Evolutionary conservation across 2,888 invertebrate genomes (phyloP), one percentile per base, ranked within the genome.

Genomic region (Volucella inanis): DNA sequence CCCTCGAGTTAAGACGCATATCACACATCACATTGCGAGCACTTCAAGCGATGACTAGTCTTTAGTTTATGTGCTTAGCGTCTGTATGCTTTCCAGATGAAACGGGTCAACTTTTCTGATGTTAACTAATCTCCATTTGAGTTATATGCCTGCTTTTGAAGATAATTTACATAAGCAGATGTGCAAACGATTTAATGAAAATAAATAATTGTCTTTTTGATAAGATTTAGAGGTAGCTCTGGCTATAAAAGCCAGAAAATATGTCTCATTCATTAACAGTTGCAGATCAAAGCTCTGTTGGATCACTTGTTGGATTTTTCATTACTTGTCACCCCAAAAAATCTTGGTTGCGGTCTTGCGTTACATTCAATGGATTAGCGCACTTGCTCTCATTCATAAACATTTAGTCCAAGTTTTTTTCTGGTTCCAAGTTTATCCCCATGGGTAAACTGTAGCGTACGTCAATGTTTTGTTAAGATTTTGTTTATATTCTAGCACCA

Each of bases 281-380:
- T 80, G 76, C 76, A 68, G 67, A 81, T 64, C 72, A 76, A 85
- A 85, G 81, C 85, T 85, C 85, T 85, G 76, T 72, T 85, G 55
- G 85, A 85, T 57, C 14, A 62, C 52, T 31, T 57, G 50, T 47
- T 50, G 70, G 49, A 39, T 15, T 49, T 31, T 49, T 31, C 38
- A 6, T 71, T 47, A 3, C n/a, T 47, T 4, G n/a, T 31, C 41
- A 8, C 11, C 9, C 39, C 9, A 9, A 43, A n/a, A 18, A 10
- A n/a, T 12, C 18, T 15, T 11, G 41, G 14, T 12, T 11, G 2
- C 9, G 8, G 38, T 57, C 12, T 55, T 15, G 12, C 2, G 4
- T 59, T 11, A 31, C 11, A 11, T 14, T 18, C 38, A 49, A 22
- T n/a, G 12, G n/a, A 49, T 22, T 41, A 22, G 52, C 11, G n/a